These are phyloP conservation scores for Prostheceraeus crozeri DNA, from an alignment of 2,888 invertebrate species.

Conservation along the genomic window DNA sequence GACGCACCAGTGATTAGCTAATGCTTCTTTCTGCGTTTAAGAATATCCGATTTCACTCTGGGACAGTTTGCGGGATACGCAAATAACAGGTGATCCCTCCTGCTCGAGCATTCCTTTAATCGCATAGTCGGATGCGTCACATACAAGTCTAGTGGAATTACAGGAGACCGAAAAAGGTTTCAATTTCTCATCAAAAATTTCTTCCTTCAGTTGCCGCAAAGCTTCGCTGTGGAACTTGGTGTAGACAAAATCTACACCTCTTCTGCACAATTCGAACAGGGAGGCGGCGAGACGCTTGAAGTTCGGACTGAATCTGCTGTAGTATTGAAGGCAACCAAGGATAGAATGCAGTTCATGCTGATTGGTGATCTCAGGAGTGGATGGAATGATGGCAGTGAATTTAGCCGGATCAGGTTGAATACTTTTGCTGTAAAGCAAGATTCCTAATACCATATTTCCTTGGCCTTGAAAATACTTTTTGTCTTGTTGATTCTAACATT, in stretches of 20 bases:
- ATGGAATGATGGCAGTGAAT: neutral
- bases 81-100: neutral
- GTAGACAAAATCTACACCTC: too few relatives aligned
- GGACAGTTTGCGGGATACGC: slow-evolving; percentile 4
- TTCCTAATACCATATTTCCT: neutral
- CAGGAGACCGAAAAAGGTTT: too few relatives aligned
- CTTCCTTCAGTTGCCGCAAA: too few relatives aligned
- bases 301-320: neutral
- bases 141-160: too few relatives aligned
- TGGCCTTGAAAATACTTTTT: neutral
- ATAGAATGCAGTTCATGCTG: neutral
- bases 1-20: too few relatives aligned
- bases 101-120: slow-evolving; percentile 2
- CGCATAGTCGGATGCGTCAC: slow-evolving; percentile 12
- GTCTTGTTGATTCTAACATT: slow-evolving; percentile 13
- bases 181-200: too few relatives aligned
- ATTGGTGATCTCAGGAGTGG: neutral
- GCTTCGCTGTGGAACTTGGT: too few relatives aligned
- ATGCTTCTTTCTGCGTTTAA: slow-evolving; percentile 12
- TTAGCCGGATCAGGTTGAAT: slow-evolving; percentile 7
- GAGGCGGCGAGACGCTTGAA: too few relatives aligned
- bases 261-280: too few relatives aligned
- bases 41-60: neutral
- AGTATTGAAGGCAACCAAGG: slow-evolving; percentile 15
- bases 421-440: neutral